Evolutionary conservation across 2,113 vertebrate genomes (phyloP), one percentile per base, ranked within the genome.

Genomic region (Verasper variegatus): DNA sequence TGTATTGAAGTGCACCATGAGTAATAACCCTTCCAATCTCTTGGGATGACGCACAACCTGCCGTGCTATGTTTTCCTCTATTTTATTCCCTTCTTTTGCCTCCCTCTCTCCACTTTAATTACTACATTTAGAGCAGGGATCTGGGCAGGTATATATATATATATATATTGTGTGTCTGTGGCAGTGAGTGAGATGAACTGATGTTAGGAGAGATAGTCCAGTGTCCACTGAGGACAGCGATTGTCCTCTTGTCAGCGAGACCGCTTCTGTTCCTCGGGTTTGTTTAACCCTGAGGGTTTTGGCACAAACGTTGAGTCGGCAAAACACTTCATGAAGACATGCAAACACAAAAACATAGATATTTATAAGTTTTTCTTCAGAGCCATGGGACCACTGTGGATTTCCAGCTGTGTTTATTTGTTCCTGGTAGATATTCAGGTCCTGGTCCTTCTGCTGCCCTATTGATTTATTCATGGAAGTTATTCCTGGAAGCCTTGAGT

Each of bases 91-190:
- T 31, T 8, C 58, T 66, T n/a, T 52, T 63, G 49, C 68, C 70
- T 84, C 76, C 26, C 51, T 62, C 51, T 74, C 20, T 62, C 64
- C 66, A 37, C 72, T 88, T 54, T 84, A 86, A 89, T 82, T 88
- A 75, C 88, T 92, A 88, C 92, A 90, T 94, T 83, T 74, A 91
- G 88, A 64, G 59, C 23, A 45, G 57, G 18, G 88, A 95, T 95
- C 93, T 93, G 8, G 94, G 92, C 86, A 78, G 79, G 78, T 85
- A 67, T 68, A 58, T 55, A 82, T 74, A 21, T 47, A 3, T 47
- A 3, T 13, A 2, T 26, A 62, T 66, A 57, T 40, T 68, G 67
- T 89, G 82, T 27, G 78, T 60, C 24, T 80, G 80, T 83, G 57
- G 66, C 86, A 90, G 84, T 42, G 88, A 71, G 82, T 86, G 68